Base-by-base conservation (phyloP, 1,140 invertebrate genomes). In the Hyposmocoma kahamanoa region DNA sequence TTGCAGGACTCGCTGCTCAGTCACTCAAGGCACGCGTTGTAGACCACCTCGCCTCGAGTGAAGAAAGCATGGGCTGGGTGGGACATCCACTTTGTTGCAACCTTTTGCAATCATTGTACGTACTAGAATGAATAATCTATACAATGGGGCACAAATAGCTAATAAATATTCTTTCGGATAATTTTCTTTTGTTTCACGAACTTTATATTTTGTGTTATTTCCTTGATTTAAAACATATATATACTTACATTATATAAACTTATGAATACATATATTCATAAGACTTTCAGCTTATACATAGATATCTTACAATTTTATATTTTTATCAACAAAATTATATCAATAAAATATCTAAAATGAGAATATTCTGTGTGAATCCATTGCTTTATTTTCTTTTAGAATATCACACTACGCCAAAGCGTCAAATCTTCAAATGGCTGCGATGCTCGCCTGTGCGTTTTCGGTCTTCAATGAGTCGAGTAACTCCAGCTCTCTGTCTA, bases 361-460 rank as follows among this genome's bases (percentile, higher is more conserved):
- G n/a, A n/a, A n/a, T n/a, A n/a, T n/a, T n/a, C n/a, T n/a, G n/a
- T n/a, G 24, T 26, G 24, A 26, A 26, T 26, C 24, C 5, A 26
- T 26, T 26, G 24, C 24, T 26, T 26, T 26, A 26, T 26, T 5
- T 77, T n/a, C n/a, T n/a, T 67, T 53, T 75, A 93, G 92, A 80
- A 95, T 95, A 64, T 88, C 90, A 42, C 92, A 95, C 83, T 95
- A 94, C 78, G 93, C 92, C 1, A 88, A 88, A 55, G 89, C 93
- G 39, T 90, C 91, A 2, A 97, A 99, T 82, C 89, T 98, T 30
- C 97, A 99, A 87, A 98, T 95, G 72, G 94, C 96, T 10, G 96
- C 96, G 0, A 97, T 98, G 92, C 71, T 98, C 21, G 93, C 93
- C 46, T 98, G 96, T 82, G 90, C 93, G 0, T 97, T 97, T 79